Base-by-base conservation (phyloP, 2,888 invertebrate species). In the Heliothis peltigera region DNA sequence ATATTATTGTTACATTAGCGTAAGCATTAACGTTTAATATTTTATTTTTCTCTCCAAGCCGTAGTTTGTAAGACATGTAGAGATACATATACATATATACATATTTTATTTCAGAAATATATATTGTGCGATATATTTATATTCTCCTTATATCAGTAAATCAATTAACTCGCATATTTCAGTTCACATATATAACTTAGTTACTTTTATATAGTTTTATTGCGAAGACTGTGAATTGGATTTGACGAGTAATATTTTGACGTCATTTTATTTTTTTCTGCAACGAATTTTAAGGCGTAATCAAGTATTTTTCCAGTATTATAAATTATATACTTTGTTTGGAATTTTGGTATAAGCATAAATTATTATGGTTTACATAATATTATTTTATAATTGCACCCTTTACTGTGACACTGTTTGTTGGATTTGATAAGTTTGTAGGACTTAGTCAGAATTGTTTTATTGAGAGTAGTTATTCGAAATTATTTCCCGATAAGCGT, bases 291-390 rank as follows among this genome's bases (percentile, higher is more conserved):
- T 18, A 61, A 61, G 61, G 51, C 61, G 53, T 32, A 60, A 56
- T 57, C 39, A 74, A 74, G 76, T 78, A 78, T 80, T 78, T 79
- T 71, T 72, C 55, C 80, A 80, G 80, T 80, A 80, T 80, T 80
- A 80, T 70, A 77, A 79, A 79, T 79, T 75, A 69, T 69, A 67
- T 18, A 28, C 32, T 47, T 51, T 56, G 63, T 69, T 57, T 56
- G 21, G 42, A 44, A 54, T 48, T 65, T 62, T 49, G 46, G 18
- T 42, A 53, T 63, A 64, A 17, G 32, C 62, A 22, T 62, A 10
- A 52, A 44, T 54, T 17, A 47, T 59, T 43, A 43, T 59, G 60
- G 18, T 52, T 32, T 44, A 69, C 25, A 56, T 59, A n/a, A n/a
- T n/a, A 8, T 54, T 59, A 51, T 47, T 25, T 65, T 75, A 60